These are phyloP conservation scores for Lipophrys pholis DNA, from an alignment of 2,113 vertebrate species.

Conservation along the genomic window DNA sequence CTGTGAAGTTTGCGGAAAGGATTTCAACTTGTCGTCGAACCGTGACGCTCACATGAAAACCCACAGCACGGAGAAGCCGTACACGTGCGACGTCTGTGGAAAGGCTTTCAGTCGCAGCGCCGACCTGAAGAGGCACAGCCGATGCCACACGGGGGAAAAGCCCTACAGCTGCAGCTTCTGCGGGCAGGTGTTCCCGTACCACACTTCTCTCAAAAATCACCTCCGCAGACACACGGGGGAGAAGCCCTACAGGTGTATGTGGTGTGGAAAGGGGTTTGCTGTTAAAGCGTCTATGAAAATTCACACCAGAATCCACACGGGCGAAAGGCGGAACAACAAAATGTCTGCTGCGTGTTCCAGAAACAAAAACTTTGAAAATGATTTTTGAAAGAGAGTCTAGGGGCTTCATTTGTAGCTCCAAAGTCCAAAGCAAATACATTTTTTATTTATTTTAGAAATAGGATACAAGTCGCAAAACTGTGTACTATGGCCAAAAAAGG, in stretches of 20 bases:
- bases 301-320: slow-evolving; percentile 40
- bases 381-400: no score
- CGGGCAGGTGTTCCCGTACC: neutral
- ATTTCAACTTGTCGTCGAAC: no score
- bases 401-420: no score
- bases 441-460: no score
- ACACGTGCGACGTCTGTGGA: slow-evolving; percentile 12
- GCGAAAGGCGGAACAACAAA: slow-evolving; percentile 27
- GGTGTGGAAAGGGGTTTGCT: slow-evolving; percentile 35
- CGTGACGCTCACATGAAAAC: no score
- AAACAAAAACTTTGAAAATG: neutral
- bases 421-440: no score
- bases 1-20: no score
- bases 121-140: slow-evolving; percentile 29
- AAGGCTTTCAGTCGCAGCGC: slow-evolving; percentile 28
- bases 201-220: slow-evolving; percentile 1
- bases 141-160: slow-evolving; percentile 33
- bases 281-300: slow-evolving; percentile 16
- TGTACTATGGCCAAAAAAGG: no score
- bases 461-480: no score
- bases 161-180: neutral
- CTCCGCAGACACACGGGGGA: slow-evolving; percentile 30
- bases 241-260: slow-evolving; percentile 25
- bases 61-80: no score
- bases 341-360: no score